A percentile compares a stretch with the other conserved stretches of the same genome.
These are phyloP conservation scores for Caprella mutica DNA, from an alignment of 2,888 invertebrate genomes.

Conservation along the genomic window DNA sequence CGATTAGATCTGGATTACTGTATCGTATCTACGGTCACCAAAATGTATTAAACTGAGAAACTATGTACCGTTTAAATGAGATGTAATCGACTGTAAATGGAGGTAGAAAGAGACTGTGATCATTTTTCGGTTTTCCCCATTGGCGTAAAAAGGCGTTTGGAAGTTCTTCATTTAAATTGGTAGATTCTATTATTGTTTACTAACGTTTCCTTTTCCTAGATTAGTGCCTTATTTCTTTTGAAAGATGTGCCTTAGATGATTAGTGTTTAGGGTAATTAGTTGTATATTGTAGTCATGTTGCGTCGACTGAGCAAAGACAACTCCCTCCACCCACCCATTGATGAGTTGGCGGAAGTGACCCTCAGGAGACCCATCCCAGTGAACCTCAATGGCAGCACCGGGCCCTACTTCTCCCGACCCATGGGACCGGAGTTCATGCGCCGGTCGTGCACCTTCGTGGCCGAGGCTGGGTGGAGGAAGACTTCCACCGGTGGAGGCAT, in stretches of 20 bases:
- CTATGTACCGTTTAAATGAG: not conserved
- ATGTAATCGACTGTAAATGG: not conserved
- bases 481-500: conserved; percentile 10
- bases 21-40: not conserved
- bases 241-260: no score
- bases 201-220: no score
- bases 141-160: no score
- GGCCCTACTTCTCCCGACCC: not conserved
- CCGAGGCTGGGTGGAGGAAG: conserved; percentile 26
- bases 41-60: not conserved
- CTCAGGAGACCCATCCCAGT: conserved; percentile 11
- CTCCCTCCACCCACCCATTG: not conserved
- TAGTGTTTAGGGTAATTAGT: no score
- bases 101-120: not conserved
- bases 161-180: no score
- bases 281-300: no score
- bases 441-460: conserved; percentile 30
- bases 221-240: no score
- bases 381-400: not conserved
- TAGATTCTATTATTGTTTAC: no score
- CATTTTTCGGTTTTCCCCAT: no score
- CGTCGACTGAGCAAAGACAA: conserved; percentile 5
- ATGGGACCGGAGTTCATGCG: conserved; percentile 21
- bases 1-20: not conserved
- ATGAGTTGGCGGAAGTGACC: conserved; percentile 11